Evolutionary conservation across 2,797 vertebrate species (phyloP).

Genomic region (Natrix natrix): DNA sequence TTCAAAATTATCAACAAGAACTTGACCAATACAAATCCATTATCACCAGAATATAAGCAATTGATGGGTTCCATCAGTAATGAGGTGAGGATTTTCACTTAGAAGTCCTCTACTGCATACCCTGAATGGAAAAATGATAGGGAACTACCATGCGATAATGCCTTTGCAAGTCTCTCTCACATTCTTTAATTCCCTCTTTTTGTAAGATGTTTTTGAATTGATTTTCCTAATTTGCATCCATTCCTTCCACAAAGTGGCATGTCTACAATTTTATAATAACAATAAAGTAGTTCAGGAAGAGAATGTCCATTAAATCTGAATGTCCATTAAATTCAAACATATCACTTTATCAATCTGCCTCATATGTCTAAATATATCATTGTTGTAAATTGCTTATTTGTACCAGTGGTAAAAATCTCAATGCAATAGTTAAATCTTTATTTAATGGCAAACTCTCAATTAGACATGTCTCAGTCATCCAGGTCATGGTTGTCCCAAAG

Average conservation of each 20-base stretch:
- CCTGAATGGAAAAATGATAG: background rate
- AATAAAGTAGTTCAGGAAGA: background rate
- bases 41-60: slow-evolving; percentile 53
- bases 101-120: too few species aligned
- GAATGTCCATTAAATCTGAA: background rate
- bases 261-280: background rate
- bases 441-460: background rate
- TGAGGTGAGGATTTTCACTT: slow-evolving; percentile 52
- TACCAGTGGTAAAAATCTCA: background rate
- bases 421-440: background rate
- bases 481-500: too few species aligned
- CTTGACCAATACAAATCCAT: slow-evolving; percentile 53
- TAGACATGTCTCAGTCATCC: background rate
- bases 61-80: slow-evolving; percentile 47
- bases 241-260: background rate
- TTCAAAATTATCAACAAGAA: slow-evolving; percentile 64
- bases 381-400: background rate
- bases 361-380: background rate
- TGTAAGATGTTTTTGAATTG: background rate
- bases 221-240: background rate
- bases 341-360: background rate
- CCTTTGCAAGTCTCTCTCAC: background rate
- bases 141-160: background rate
- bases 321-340: background rate
- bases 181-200: background rate